Base-by-base conservation (phyloP, 2,113 vertebrate genomes). In the Bubo bubo region DNA sequence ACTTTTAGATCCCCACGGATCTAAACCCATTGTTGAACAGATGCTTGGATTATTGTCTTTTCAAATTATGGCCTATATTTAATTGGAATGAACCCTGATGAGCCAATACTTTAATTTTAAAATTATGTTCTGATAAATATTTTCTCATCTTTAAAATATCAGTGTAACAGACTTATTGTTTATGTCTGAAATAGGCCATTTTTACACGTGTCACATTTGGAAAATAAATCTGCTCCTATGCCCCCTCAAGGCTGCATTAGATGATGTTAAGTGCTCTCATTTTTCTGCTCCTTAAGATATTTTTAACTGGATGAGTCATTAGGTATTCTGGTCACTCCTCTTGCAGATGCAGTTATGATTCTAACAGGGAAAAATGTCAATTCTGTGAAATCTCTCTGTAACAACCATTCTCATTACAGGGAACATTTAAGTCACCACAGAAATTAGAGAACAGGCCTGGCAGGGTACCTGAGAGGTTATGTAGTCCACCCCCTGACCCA, bases 271-370 rank as follows among this genome's bases (percentile, higher is more conserved):
- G 39, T 79, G 68, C 79, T 94, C 56, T 90, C 71, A 68, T 90
- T 95, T 87, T 92, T 86, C 89, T 95, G 41, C 77, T 96, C 26
- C 52, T 92, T 79, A 73, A 68, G 93, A 86, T 91, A 93, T 95
- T 96, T 97, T 95, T 93, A 86, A 88, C 72, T 35, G 77, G 14
- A 62, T 94, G 91, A 96, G 30, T 97, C 96, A 97, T 94, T 95
- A 95, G 60, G 87, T 90, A 95, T 97, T 97, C 92, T 96, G 96
- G 83, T 97, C 92, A 96, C 68, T 94, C 22, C 22, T 91, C 32
- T 71, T 80, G 55, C 84, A 90, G 83, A 79, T 88, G 74, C 67
- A 89, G 75, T 71, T 79, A 90, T 52, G 90, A 95, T 84, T 95
- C 72, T 95, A 86, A 76, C 41, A 35, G 66, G 58, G 53, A 96